Evolutionary conservation across 2,113 vertebrate species (phyloP).

Genomic region (Lanius collurio): DNA sequence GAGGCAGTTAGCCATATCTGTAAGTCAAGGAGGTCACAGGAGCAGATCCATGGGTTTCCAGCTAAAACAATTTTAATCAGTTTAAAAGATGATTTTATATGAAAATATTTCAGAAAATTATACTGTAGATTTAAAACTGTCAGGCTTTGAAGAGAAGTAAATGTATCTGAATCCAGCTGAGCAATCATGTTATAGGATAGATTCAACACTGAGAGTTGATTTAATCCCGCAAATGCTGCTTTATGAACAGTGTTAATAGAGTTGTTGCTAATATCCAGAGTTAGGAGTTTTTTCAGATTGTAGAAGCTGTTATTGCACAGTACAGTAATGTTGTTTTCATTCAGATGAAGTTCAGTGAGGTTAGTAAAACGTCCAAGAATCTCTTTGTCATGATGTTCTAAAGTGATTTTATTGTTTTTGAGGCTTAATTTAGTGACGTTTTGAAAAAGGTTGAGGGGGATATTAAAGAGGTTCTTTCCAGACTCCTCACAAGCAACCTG

Average conservation of each 20-base stretch:
- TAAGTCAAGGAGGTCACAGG: conserved; percentile 71
- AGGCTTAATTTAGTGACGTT: conserved; percentile 71
- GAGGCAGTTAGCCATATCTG: conserved; percentile 62
- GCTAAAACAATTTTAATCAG: conserved; percentile 66
- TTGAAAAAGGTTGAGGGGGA: conserved; percentile 52
- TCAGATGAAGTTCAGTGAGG: conserved; percentile 76
- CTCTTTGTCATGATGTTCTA: conserved; percentile 52
- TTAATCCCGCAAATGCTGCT: conserved; percentile 73
- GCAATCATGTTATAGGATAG: conserved; percentile 80
- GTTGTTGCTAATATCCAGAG: conserved; percentile 80
- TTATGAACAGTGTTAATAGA: conserved; percentile 71
- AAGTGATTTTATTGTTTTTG: conserved; percentile 69
- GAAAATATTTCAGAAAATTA: conserved; percentile 68
- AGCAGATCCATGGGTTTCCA: conserved; percentile 87
- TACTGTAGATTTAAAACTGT: conserved; percentile 68
- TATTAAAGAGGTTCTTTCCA: conserved; percentile 53
- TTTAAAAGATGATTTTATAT: conserved; percentile 44
- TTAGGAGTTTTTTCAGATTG: conserved; percentile 65
- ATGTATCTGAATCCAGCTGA: conserved; percentile 62
- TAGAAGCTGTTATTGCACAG: conserved; percentile 73
- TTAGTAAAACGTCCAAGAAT: conserved; percentile 68
- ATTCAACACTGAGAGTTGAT: conserved; percentile 72
- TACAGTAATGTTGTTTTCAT: conserved; percentile 67
- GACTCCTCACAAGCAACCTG: conserved; percentile 61
- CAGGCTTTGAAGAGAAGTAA: conserved; percentile 63